Evolutionary conservation across 2,888 invertebrate genomes (phyloP).

Genomic region (Cordilura impudica): DNA sequence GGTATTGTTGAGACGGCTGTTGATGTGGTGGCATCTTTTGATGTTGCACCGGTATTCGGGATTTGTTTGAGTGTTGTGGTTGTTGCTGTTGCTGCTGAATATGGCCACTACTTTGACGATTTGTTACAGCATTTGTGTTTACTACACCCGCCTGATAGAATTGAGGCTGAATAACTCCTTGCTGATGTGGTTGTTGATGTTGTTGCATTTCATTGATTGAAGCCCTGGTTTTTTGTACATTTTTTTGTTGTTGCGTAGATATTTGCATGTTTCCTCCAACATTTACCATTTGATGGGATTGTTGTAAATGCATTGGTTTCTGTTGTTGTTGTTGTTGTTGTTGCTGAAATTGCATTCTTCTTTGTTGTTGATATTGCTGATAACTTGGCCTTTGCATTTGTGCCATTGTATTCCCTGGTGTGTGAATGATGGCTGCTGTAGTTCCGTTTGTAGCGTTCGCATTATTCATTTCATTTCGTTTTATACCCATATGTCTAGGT

Average conservation of each 20-base stretch:
- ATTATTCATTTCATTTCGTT: slow-evolving; percentile 65
- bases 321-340: slow-evolving; percentile 61
- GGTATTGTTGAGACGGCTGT: slow-evolving; percentile 55
- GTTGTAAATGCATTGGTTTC: slow-evolving; percentile 70
- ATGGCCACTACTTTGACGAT: slow-evolving; percentile 47
- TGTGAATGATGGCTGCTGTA: slow-evolving; percentile 49
- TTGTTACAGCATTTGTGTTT: slow-evolving; percentile 32
- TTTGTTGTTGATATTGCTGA: slow-evolving; percentile 65
- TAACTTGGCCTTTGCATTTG: slow-evolving; percentile 60
- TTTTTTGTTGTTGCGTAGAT: slow-evolving; percentile 53
- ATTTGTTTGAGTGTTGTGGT: slow-evolving; percentile 54
- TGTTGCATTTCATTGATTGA: slow-evolving; percentile 38
- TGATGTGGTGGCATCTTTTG: slow-evolving; percentile 64
- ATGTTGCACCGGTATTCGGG: slow-evolving; percentile 64
- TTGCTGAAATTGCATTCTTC: slow-evolving; percentile 63
- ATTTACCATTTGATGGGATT: slow-evolving; percentile 51
- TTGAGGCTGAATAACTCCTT: slow-evolving; percentile 27
- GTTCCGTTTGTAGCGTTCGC: slow-evolving; percentile 43
- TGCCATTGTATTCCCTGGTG: slow-evolving; percentile 26
- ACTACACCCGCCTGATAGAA: slow-evolving; percentile 27
- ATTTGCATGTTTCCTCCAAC: slow-evolving; percentile 36
- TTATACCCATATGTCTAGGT: slow-evolving; percentile 70
- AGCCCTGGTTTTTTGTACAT: slow-evolving; percentile 47
- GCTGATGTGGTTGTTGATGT: slow-evolving; percentile 48
- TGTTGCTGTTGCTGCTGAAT: slow-evolving; percentile 57